Evolutionary conservation across 1,140 invertebrate genomes (phyloP).

Genomic region (Anastrepha ludens): DNA sequence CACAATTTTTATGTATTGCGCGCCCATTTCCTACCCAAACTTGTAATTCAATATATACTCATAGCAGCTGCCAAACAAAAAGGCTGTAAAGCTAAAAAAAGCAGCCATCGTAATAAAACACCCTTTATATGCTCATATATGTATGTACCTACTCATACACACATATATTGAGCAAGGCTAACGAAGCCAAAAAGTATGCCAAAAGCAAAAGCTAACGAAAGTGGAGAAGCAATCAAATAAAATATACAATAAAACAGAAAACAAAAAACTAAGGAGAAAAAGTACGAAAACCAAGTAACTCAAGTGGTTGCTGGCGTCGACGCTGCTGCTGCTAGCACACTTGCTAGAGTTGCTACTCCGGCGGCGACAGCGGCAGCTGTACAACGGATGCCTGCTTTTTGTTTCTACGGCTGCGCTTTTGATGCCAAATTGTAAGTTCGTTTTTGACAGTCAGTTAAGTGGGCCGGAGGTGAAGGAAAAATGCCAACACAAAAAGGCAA

Average conservation of each 20-base stretch:
- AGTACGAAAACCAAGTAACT: neutral
- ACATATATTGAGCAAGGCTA: neutral
- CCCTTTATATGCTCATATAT: too few species aligned
- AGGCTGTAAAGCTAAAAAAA: too few species aligned
- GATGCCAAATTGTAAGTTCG: neutral
- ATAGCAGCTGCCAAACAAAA: too few species aligned
- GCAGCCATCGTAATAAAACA: too few species aligned
- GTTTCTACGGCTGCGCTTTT: constrained; percentile 5
- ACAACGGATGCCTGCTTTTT: neutral
- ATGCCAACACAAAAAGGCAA: constrained; percentile 5
- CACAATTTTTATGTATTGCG: too few species aligned
- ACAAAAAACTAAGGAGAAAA: neutral
- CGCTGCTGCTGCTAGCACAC: neutral
- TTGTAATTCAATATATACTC: too few species aligned
- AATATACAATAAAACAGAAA: constrained; percentile 32
- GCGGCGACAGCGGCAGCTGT: neutral
- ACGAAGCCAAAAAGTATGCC: neutral
- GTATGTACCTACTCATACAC: neutral
- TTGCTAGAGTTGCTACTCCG: neutral
- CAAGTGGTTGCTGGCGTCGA: neutral
- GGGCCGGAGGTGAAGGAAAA: neutral
- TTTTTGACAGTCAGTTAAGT: constrained; percentile 11
- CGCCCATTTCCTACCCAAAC: too few species aligned
- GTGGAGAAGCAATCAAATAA: constrained; percentile 7
- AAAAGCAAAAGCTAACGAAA: neutral